Percentiles rank a stretch among this genome's conserved stretches.
phyloP scores from a whole-genome alignment of 2,888 invertebrate genomes.

The Rotaria sp. region DNA sequence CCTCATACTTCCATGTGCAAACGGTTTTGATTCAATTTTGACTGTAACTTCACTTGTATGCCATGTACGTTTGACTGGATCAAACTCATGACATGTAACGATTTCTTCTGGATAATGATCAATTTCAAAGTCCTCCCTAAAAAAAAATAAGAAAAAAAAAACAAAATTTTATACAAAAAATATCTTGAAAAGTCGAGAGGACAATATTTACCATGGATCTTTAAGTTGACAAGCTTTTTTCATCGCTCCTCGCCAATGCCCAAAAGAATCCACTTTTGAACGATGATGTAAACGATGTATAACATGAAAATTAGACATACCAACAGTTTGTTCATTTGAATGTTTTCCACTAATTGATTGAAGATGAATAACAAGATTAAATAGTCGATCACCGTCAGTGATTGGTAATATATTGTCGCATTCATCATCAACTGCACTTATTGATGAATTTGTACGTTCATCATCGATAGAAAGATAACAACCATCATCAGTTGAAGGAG shows the following conservation, averaged over 20 bases:
- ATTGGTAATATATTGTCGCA: background rate
- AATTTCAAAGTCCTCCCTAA: constrained; percentile 37
- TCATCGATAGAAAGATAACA: too few relatives aligned
- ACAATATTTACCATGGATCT: constrained; percentile 37
- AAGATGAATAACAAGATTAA: background rate
- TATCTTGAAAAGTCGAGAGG: background rate
- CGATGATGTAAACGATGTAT: background rate
- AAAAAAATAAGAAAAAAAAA: too few relatives aligned
- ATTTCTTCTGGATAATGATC: constrained; percentile 31
- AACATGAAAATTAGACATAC: constrained; percentile 38
- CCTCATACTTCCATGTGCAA: constrained; percentile 61
- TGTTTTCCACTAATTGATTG: background rate
- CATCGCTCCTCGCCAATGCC: constrained; percentile 28
- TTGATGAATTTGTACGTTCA: background rate
- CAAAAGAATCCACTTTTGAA: background rate
- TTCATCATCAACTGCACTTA: background rate
- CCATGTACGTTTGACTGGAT: constrained; percentile 58
- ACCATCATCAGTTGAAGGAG: background rate
- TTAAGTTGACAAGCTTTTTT: background rate
- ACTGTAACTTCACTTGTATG: constrained; percentile 57
- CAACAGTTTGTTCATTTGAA: background rate
- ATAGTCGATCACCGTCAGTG: background rate
- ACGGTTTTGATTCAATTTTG: constrained; percentile 58
- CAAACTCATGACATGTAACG: constrained; percentile 43
- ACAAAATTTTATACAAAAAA: too few relatives aligned